phyloP scores from a whole-genome alignment of 2,797 vertebrate genomes.

The Novumbra hubbsi region DNA sequence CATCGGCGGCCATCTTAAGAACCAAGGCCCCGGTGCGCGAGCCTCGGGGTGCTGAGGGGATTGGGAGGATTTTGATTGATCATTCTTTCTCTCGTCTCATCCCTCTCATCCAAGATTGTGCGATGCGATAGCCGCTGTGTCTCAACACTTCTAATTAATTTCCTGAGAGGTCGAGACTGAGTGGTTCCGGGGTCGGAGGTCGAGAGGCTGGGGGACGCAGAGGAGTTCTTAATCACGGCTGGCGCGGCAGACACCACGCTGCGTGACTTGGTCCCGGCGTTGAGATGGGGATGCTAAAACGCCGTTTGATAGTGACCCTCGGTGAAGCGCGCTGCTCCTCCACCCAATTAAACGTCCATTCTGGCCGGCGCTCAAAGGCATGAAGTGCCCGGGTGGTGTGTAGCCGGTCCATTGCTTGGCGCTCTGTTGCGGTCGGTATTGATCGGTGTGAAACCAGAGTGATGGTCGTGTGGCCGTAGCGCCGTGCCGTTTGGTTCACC shows the following conservation, averaged over 20 bases:
- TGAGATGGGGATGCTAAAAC: conserved; percentile 79
- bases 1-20: conserved; percentile 72
- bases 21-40: conserved; percentile 52
- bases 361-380: conserved; percentile 55
- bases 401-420: conserved; percentile 55
- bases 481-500: no score
- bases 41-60: conserved; percentile 58
- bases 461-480: conserved; percentile 43
- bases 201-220: conserved; percentile 91
- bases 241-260: conserved; percentile 78
- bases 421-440: conserved; percentile 57
- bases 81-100: conserved; percentile 14
- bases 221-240: conserved; percentile 96
- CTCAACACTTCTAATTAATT: conserved; percentile 96
- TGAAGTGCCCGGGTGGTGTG: conserved; percentile 63
- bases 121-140: conserved; percentile 75
- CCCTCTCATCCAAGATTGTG: conserved; percentile 61
- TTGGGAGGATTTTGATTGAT: conserved; percentile 71
- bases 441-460: conserved; percentile 73
- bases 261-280: conserved; percentile 52
- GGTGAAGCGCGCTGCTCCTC: conserved; percentile 55
- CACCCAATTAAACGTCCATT: conserved; percentile 80
- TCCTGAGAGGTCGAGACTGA: conserved; percentile 87
- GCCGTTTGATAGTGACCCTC: conserved; percentile 70
- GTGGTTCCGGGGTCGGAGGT: conserved; percentile 88